Evolutionary conservation across 1,140 invertebrate genomes (phyloP).

Genomic region (Sarcophaga bullata): DNA sequence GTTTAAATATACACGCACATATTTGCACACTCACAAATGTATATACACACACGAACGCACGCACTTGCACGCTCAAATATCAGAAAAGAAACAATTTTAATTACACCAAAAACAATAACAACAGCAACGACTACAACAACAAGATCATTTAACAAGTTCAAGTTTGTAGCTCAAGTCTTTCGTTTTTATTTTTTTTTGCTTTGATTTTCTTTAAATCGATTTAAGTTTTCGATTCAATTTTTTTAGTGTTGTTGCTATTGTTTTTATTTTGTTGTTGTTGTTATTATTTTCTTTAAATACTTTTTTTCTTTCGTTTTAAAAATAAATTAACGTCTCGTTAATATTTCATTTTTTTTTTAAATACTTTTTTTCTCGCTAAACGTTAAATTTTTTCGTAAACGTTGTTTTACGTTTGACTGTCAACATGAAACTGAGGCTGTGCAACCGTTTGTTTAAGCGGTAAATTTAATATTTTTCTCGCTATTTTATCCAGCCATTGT

Average conservation of each 20-base stretch:
- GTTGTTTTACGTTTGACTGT: slow-evolving; percentile 60
- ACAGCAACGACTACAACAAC: neutral
- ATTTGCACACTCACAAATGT: neutral
- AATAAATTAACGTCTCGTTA: no score
- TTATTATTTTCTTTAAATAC: no score
- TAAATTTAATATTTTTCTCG: slow-evolving; percentile 50
- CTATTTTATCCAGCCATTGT: neutral
- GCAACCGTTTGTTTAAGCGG: slow-evolving; percentile 61
- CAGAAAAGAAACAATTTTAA: neutral
- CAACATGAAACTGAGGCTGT: slow-evolving; percentile 59
- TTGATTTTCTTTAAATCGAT: slow-evolving; percentile 26
- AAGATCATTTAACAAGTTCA: slow-evolving; percentile 54
- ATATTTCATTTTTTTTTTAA: neutral
- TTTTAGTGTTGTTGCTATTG: neutral
- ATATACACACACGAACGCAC: neutral
- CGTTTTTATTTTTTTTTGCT: slow-evolving; percentile 27
- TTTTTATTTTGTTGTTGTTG: no score
- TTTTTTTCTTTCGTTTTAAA: no score
- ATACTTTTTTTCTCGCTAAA: neutral
- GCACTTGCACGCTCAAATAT: no score
- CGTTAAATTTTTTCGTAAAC: neutral
- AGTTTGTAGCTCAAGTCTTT: slow-evolving; percentile 60
- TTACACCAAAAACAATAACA: slow-evolving; percentile 30
- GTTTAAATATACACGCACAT: neutral
- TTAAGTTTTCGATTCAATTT: slow-evolving; percentile 40